phyloP scores from a whole-genome alignment of 2,113 vertebrate genomes.

The Pseudopipra pipra region DNA sequence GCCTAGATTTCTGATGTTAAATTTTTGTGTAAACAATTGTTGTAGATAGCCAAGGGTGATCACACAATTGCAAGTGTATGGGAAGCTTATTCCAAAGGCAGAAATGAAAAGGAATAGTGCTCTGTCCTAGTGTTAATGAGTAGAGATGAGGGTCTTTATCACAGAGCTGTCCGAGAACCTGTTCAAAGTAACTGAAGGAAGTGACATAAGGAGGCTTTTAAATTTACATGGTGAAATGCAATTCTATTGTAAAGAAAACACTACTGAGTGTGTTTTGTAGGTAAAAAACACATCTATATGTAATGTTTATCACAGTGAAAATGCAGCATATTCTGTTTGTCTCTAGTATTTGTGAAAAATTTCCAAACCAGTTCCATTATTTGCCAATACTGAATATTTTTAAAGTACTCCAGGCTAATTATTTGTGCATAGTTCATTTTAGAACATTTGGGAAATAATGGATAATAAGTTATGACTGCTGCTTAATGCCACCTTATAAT shows the following conservation, averaged over 20 bases:
- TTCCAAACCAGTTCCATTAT: neutral
- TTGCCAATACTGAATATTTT: neutral
- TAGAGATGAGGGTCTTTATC: neutral
- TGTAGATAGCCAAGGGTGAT: neutral
- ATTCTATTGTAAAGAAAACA: neutral
- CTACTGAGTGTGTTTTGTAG: neutral
- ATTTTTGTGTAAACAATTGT: neutral
- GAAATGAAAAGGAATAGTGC: neutral
- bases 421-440: neutral
- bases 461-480: neutral
- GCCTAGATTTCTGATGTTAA: neutral
- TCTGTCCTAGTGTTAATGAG: neutral
- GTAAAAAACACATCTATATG: neutral
- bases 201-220: neutral
- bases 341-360: neutral
- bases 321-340: neutral
- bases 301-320: neutral
- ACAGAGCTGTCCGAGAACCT: neutral
- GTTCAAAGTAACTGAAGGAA: neutral
- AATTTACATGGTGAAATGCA: neutral
- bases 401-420: neutral
- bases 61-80: neutral
- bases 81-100: neutral
- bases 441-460: neutral
- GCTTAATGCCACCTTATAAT: conserved; percentile 7